A percentile compares a stretch with the other conserved stretches of the same genome.
These are phyloP conservation scores for Oeneis ivallda DNA, from an alignment of 2,888 invertebrate species.

Conservation along the genomic window DNA sequence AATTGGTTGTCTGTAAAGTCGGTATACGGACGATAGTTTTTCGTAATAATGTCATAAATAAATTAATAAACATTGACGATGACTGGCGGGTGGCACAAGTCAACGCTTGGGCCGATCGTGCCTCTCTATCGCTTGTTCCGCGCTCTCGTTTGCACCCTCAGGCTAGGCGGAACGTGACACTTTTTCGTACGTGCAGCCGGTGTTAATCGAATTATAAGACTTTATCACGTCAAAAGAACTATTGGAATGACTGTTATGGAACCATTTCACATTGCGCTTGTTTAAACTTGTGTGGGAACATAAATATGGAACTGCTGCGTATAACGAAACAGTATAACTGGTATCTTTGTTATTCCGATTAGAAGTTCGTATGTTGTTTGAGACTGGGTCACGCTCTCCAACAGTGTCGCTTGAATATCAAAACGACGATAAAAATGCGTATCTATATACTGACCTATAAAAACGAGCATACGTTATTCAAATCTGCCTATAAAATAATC, in stretches of 20 bases:
- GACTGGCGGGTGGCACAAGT: too few relatives aligned
- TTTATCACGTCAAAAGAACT: too few relatives aligned
- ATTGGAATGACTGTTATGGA: not conserved
- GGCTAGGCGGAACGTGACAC: too few relatives aligned
- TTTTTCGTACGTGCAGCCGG: too few relatives aligned
- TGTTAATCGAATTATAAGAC: too few relatives aligned
- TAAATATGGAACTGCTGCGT: conserved; percentile 11
- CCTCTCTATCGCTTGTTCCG: too few relatives aligned
- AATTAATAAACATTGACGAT: too few relatives aligned
- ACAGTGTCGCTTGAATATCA: conserved; percentile 40
- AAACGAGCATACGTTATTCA: conserved; percentile 23
- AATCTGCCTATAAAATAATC: conserved; percentile 19
- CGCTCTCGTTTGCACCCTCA: too few relatives aligned
- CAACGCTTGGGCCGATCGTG: too few relatives aligned
- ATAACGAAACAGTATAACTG: conserved; percentile 29
- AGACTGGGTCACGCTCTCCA: conserved; percentile 40
- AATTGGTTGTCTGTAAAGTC: too few relatives aligned
- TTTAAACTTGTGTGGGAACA: conserved; percentile 16
- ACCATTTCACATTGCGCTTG: not conserved
- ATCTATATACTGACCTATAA: conserved; percentile 36
- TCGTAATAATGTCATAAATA: too few relatives aligned
- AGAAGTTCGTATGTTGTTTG: conserved; percentile 34
- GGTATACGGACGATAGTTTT: too few relatives aligned
- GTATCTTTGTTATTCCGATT: conserved; percentile 34
- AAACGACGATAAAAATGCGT: conserved; percentile 34